These are phyloP conservation scores for Suricata suricatta DNA, from an alignment of 2,113 vertebrate genomes.

Conservation along the genomic window DNA sequence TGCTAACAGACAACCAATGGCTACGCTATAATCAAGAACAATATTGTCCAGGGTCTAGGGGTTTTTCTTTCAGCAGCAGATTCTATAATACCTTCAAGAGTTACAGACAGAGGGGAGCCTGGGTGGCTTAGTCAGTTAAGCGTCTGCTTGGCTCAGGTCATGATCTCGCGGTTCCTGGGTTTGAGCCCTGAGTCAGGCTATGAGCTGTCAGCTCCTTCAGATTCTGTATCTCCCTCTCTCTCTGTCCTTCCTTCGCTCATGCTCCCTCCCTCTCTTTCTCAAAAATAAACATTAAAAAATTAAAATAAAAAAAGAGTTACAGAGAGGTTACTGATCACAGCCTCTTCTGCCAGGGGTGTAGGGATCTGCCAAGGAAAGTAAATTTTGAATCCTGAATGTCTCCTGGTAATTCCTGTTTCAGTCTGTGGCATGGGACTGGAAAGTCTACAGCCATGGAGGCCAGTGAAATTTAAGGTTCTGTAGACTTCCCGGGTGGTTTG, in stretches of 20 bases:
- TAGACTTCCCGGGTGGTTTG: background rate
- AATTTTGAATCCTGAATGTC: background rate
- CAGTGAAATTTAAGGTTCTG: background rate
- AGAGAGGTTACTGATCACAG: background rate
- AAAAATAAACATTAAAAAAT: no score
- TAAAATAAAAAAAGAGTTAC: no score
- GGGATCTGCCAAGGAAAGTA: background rate
- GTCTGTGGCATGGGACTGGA: background rate
- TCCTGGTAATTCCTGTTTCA: background rate
- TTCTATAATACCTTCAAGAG: slow-evolving; percentile 1
- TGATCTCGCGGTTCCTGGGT: no score
- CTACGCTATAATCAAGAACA: background rate
- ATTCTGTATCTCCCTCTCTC: no score
- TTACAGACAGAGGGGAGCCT: background rate
- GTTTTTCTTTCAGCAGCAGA: background rate
- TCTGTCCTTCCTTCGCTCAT: no score
- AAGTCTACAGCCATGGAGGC: background rate
- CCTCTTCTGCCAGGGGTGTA: background rate
- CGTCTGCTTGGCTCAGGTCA: no score
- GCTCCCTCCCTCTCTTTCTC: no score
- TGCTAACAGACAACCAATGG: background rate
- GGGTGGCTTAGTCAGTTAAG: no score
- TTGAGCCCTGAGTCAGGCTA: no score
- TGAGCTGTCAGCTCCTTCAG: no score
- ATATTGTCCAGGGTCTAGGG: background rate